Conservation (phyloP, 2,888 invertebrate species). For the Agapostemon virescens region DNA sequence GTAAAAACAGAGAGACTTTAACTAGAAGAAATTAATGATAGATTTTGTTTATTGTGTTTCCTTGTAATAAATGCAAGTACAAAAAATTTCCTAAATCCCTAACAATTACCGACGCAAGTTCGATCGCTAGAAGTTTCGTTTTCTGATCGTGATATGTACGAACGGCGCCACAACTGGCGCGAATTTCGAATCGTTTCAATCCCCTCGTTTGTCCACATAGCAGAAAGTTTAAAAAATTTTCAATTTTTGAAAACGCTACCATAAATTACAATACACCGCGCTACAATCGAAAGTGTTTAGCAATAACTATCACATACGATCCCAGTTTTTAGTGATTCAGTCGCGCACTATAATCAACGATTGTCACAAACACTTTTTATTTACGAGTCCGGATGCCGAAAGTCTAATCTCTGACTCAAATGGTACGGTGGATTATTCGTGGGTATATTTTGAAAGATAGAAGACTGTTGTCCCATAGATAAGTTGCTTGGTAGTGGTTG, state of each 20-base stretch:
- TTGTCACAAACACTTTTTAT: background rate
- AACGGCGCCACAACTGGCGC: background rate
- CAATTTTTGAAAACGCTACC: background rate
- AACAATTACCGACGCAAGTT: constrained; percentile 17
- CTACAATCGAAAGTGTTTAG: constrained; percentile 17
- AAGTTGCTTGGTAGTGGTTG: constrained; percentile 77
- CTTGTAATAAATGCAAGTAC: constrained; percentile 59
- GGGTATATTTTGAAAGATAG: constrained; percentile 73
- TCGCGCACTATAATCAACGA: constrained; percentile 9
- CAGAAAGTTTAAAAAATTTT: background rate
- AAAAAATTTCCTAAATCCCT: constrained; percentile 28
- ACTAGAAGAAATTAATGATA: constrained; percentile 28
- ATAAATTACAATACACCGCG: constrained; percentile 16
- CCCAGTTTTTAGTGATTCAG: background rate
- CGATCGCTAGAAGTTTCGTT: background rate
- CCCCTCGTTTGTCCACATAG: background rate
- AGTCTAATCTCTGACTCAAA: constrained; percentile 75
- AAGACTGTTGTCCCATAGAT: constrained; percentile 70
- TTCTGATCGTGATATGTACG: constrained; percentile 1
- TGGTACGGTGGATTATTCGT: constrained; percentile 70
- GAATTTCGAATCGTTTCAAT: constrained; percentile 10
- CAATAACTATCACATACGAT: constrained; percentile 26
- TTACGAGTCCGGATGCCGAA: constrained; percentile 76
- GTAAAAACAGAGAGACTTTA: constrained; percentile 26
- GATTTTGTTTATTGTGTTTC: constrained; percentile 47